These are phyloP conservation scores for Argyra leucocephala DNA, from an alignment of 2,888 invertebrate species.

Conservation along the genomic window DNA sequence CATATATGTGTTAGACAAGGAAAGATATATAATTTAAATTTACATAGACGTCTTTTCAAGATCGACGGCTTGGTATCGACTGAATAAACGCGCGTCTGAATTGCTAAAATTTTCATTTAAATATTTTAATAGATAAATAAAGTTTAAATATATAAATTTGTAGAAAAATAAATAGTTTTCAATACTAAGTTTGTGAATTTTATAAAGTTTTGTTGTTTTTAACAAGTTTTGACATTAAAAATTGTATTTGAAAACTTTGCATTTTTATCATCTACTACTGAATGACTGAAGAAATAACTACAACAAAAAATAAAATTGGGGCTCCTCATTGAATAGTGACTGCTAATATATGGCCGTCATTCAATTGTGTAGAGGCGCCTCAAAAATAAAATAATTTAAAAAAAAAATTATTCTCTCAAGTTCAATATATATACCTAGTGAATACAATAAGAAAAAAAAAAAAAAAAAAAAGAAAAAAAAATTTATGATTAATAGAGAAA, in stretches of 20 bases:
- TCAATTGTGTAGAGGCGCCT: not conserved
- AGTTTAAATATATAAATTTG: not conserved
- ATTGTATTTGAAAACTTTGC: conserved; percentile 31
- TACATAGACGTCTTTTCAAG: conserved; percentile 6
- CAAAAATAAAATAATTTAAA: too few species aligned
- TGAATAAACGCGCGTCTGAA: conserved; percentile 6
- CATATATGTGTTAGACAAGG: not conserved
- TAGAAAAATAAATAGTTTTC: not conserved
- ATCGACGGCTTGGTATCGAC: conserved; percentile 11
- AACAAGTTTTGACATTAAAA: conserved; percentile 29
- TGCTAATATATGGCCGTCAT: conserved; percentile 1
- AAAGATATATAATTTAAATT: not conserved
- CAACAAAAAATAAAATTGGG: not conserved
- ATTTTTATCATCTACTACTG: not conserved
- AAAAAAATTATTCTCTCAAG: too few species aligned
- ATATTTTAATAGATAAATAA: not conserved
- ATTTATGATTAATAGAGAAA: too few species aligned
- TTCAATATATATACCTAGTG: too few species aligned
- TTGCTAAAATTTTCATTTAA: conserved; percentile 4
- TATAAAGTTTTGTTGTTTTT: conserved; percentile 27
- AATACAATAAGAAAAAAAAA: too few species aligned
- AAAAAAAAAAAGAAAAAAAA: too few species aligned
- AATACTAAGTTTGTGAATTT: conserved; percentile 25
- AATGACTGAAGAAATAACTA: not conserved
- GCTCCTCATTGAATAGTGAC: conserved; percentile 6